Base-by-base conservation (phyloP, 2,797 vertebrate genomes). In the Sylvilagus floridanus region DNA sequence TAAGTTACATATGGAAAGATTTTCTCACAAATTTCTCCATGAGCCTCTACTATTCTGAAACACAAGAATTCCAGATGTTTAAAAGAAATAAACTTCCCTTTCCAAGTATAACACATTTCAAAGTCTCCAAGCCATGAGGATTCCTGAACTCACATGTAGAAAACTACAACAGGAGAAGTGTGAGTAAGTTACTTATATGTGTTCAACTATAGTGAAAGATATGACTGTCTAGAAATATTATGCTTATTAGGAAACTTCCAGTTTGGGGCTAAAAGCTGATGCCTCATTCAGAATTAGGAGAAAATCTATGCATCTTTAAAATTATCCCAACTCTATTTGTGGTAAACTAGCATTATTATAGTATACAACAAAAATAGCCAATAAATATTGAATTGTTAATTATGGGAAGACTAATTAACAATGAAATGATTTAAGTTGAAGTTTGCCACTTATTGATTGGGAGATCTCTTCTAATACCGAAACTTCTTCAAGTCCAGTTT, bases 11-110 rank as follows among this genome's bases (percentile, higher is more conserved):
- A 97, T 95, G 89, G 96, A 86, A 97, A 96, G 60, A 79, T 93
- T 96, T 96, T 96, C 87, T 95, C 91, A 84, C 72, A 93, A 95
- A 95, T 95, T 95, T 97, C 78, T 96, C 84, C 24, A 87, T 66
- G 37, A 95, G 88, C 69, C 94, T 97, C 94, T 42, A 94, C 62
- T 83, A 96, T 78, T 90, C 28, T 85, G 93, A 97, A 95, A 91
- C 84, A 96, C 75, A 96, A 93, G 54, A 97, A 97, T 97, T 97
- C 97, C 97, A 98, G 97, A 98, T 96, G 96, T 96, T 97, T 92
- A 93, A 90, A 95, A 97, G 94, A 97, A 97, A 95, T 93, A 92
- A 97, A 97, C 91, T 96, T 93, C 19, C 11, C 84, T 97, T 96
- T 97, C 96, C 92, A 96, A 97, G 71, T 92, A 88, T 95, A 97